These are phyloP conservation scores for Ladona fulva DNA, from an alignment of 1,140 invertebrate species.

Conservation along the genomic window DNA sequence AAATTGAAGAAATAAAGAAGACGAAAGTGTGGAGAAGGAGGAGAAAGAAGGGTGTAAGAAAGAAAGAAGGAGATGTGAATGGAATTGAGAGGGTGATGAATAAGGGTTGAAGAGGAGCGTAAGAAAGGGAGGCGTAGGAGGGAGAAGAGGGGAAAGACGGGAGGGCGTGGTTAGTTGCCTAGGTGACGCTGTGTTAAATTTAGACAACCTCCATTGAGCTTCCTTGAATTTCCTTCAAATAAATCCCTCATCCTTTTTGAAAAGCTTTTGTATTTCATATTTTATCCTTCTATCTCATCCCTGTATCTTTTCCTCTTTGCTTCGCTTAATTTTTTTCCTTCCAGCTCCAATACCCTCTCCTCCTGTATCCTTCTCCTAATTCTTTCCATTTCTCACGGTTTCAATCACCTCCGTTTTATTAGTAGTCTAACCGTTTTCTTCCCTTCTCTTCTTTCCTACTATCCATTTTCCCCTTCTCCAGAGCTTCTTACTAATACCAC, in stretches of 20 bases:
- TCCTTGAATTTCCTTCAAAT: too few relatives aligned
- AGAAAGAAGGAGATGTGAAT: neutral
- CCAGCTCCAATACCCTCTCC: neutral
- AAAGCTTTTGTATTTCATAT: too few relatives aligned
- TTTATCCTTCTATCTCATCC: too few relatives aligned
- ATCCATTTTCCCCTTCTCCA: too few relatives aligned
- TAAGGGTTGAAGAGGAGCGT: neutral
- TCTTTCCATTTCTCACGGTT: neutral
- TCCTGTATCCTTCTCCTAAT: neutral
- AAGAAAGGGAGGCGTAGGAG: neutral
- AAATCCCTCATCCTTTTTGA: too few relatives aligned
- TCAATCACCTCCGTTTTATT: neutral
- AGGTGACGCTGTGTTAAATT: neutral
- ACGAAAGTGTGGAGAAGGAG: too few relatives aligned
- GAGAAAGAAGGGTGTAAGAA: neutral
- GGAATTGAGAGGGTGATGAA: neutral
- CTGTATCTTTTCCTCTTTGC: neutral
- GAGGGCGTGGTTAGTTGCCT: neutral
- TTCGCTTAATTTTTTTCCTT: neutral
- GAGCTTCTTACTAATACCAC: too few relatives aligned
- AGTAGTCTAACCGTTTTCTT: too few relatives aligned
- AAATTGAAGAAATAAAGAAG: too few relatives aligned
- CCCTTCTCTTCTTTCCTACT: too few relatives aligned
- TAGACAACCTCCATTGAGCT: neutral
- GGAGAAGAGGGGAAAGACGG: neutral